A percentile compares a stretch with the other conserved stretches of the same genome.
These are phyloP conservation scores for Esperia sulphurella DNA, from an alignment of 2,888 invertebrate genomes.

Conservation along the genomic window DNA sequence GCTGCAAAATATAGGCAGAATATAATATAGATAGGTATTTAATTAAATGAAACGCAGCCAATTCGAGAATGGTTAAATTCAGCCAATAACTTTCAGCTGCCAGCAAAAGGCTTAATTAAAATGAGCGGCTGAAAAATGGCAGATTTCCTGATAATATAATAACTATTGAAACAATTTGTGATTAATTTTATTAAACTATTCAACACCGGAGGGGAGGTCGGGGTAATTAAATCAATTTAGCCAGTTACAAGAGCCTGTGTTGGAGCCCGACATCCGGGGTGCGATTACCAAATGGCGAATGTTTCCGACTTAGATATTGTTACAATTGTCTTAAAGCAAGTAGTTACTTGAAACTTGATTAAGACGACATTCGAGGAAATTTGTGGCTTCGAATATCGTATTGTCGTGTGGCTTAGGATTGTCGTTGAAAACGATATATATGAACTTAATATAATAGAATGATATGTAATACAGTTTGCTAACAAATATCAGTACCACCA, in stretches of 20 bases:
- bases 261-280: not conserved
- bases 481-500: too few species aligned
- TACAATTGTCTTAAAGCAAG: not conserved
- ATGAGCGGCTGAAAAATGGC: not conserved
- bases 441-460: too few species aligned
- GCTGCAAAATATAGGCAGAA: too few species aligned
- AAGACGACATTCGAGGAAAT: too few species aligned
- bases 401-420: too few species aligned
- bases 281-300: not conserved
- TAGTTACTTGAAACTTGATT: not conserved
- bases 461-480: too few species aligned
- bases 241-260: not conserved
- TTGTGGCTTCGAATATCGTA: too few species aligned
- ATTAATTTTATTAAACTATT: slow-evolving; percentile 4
- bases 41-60: not conserved
- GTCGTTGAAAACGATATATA: not conserved
- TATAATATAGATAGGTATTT: not conserved
- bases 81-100: not conserved
- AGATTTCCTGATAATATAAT: not conserved
- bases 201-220: not conserved
- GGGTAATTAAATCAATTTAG: slow-evolving; percentile 3
- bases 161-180: slow-evolving; percentile 1
- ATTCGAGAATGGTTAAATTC: not conserved
- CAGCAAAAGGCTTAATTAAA: slow-evolving; percentile 1
- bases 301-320: not conserved